Conservation (phyloP, 2,888 invertebrate genomes). For the Apodemia zela region DNA sequence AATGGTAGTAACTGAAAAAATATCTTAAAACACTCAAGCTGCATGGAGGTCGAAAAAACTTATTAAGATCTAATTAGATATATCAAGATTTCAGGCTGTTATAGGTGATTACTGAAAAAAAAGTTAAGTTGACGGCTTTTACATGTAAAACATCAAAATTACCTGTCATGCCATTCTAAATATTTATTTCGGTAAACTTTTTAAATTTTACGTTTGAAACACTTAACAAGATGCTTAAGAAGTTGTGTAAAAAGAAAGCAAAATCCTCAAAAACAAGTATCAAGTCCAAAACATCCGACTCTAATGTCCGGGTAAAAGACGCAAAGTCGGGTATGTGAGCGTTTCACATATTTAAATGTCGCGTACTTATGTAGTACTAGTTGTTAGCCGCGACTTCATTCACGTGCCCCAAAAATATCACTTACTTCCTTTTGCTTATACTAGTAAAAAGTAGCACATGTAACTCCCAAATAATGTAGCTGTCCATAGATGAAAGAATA, state of each 20-base stretch:
- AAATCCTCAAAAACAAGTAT: conserved; percentile 1
- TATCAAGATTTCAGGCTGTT: neutral
- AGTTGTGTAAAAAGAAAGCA: neutral
- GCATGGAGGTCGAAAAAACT: neutral
- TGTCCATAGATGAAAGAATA: too few relatives aligned
- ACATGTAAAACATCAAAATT: neutral
- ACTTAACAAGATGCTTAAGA: neutral
- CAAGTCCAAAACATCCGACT: neutral
- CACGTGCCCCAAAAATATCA: too few relatives aligned
- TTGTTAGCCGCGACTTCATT: too few relatives aligned
- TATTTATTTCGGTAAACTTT: neutral
- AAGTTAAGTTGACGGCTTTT: neutral
- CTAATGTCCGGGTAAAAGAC: neutral
- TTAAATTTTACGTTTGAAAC: neutral
- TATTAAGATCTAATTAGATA: neutral
- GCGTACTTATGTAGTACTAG: too few relatives aligned
- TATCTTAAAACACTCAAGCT: neutral
- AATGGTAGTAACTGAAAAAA: too few relatives aligned
- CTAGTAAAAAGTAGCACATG: too few relatives aligned
- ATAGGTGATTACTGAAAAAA: neutral
- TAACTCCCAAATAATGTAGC: too few relatives aligned
- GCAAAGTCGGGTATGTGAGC: neutral
- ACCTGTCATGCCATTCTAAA: neutral
- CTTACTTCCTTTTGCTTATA: too few relatives aligned
- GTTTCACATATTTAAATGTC: too few relatives aligned